These are phyloP conservation scores for Hydrophis major DNA, from an alignment of 2,797 vertebrate species.

Conservation along the genomic window DNA sequence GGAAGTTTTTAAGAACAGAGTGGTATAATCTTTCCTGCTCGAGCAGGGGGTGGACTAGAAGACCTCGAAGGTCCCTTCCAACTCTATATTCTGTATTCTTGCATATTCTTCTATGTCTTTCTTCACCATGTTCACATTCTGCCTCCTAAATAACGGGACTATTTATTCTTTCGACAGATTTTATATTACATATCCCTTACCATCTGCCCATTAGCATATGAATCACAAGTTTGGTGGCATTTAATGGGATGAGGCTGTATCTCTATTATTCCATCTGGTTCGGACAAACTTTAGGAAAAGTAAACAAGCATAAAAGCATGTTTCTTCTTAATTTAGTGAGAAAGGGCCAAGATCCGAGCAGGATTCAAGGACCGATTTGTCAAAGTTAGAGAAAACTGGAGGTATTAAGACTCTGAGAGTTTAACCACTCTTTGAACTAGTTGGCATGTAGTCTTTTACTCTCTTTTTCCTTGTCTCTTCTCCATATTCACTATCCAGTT, in stretches of 20 bases:
- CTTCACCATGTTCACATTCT: constrained; percentile 29
- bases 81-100: constrained; percentile 5
- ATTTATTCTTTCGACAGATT: constrained; percentile 58
- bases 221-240: constrained; percentile 48
- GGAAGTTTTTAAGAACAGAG: neutral
- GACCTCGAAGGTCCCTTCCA: neutral
- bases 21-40: neutral
- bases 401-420: neutral
- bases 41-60: neutral
- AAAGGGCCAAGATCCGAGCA: fast-evolving
- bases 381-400: neutral
- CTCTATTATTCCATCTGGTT: constrained; percentile 62
- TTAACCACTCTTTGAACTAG: neutral
- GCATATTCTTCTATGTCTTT: constrained; percentile 18
- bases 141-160: neutral
- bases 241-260: constrained; percentile 54
- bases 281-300: constrained; percentile 29
- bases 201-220: constrained; percentile 68
- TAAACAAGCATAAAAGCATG: neutral
- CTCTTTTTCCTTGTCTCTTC: neutral
- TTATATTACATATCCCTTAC: constrained; percentile 61
- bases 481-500: neutral
- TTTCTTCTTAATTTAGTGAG: neutral
- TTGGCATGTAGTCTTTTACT: neutral
- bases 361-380: neutral